These are phyloP conservation scores for Ennomos quercinarius DNA, from an alignment of 2,888 invertebrate species.

Conservation along the genomic window DNA sequence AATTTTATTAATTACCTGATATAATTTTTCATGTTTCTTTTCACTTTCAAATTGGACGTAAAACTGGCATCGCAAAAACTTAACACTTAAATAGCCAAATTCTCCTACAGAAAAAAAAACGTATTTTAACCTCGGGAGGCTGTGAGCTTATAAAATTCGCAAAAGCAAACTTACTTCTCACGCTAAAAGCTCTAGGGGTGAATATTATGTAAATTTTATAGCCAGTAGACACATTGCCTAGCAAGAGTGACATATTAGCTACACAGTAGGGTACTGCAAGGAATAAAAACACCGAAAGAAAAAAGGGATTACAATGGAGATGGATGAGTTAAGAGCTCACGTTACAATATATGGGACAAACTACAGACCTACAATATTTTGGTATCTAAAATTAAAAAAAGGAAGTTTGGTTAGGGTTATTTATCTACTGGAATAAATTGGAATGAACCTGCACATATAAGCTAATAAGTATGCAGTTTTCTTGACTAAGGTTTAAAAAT, in stretches of 20 bases:
- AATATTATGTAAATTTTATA: slow-evolving; percentile 50
- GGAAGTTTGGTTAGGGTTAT: background rate
- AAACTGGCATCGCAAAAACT: slow-evolving; percentile 24
- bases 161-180: slow-evolving; percentile 39
- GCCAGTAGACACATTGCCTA: slow-evolving; percentile 32
- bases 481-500: too few relatives aligned
- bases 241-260: slow-evolving; percentile 35
- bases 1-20: too few relatives aligned
- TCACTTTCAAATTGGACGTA: slow-evolving; percentile 14
- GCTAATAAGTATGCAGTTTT: too few relatives aligned
- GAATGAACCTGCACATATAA: too few relatives aligned
- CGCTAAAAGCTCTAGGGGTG: slow-evolving; percentile 36
- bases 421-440: too few relatives aligned
- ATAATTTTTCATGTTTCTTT: slow-evolving; percentile 26
- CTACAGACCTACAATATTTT: background rate
- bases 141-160: slow-evolving; percentile 49
- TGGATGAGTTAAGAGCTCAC: slow-evolving; percentile 16
- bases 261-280: slow-evolving; percentile 4
- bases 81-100: slow-evolving; percentile 24
- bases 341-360: slow-evolving; percentile 11
- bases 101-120: slow-evolving; percentile 36
- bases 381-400: too few relatives aligned
- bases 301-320: slow-evolving; percentile 14
- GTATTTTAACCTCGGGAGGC: slow-evolving; percentile 33
- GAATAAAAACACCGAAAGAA: slow-evolving; percentile 6